A percentile compares a stretch with the other conserved stretches of the same genome.
Conservation (phyloP, 2,888 invertebrate genomes). For the Heteropelma amictum region DNA sequence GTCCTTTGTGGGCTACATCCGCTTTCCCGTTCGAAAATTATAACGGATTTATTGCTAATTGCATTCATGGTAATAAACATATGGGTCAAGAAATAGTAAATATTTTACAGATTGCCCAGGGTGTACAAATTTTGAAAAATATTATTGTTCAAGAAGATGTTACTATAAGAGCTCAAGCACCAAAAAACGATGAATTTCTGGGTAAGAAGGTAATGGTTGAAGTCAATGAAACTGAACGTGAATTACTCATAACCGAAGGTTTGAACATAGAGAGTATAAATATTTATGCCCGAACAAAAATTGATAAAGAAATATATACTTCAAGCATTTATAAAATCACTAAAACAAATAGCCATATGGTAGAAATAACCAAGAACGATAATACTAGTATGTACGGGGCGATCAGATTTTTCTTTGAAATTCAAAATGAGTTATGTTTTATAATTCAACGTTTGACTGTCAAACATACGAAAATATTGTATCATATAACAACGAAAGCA, state of each 20-base stretch:
- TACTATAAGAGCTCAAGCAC: no score
- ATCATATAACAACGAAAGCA: not conserved
- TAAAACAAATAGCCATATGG: constrained; percentile 46
- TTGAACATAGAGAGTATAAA: constrained; percentile 3
- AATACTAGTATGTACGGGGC: constrained; percentile 37
- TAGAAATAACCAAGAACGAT: constrained; percentile 29
- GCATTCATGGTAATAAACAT: no score
- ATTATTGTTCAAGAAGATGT: no score
- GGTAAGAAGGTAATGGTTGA: not conserved
- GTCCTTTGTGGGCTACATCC: no score
- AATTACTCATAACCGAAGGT: constrained; percentile 17
- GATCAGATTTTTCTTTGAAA: constrained; percentile 44
- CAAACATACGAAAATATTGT: constrained; percentile 30
- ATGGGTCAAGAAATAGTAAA: no score
- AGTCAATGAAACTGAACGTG: not conserved
- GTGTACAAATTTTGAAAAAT: no score
- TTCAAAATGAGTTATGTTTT: constrained; percentile 3
- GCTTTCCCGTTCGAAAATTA: no score
- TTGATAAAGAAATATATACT: constrained; percentile 44
- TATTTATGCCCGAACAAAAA: constrained; percentile 43
- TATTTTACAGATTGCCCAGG: no score
- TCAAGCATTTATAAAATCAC: constrained; percentile 48
- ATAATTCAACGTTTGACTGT: constrained; percentile 14
- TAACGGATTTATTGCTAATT: no score
- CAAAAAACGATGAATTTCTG: no score